A percentile compares a stretch with the other conserved stretches of the same genome.
Evolutionary conservation across 2,797 vertebrate species (phyloP).

Genomic region (Manis crassicaudata): DNA sequence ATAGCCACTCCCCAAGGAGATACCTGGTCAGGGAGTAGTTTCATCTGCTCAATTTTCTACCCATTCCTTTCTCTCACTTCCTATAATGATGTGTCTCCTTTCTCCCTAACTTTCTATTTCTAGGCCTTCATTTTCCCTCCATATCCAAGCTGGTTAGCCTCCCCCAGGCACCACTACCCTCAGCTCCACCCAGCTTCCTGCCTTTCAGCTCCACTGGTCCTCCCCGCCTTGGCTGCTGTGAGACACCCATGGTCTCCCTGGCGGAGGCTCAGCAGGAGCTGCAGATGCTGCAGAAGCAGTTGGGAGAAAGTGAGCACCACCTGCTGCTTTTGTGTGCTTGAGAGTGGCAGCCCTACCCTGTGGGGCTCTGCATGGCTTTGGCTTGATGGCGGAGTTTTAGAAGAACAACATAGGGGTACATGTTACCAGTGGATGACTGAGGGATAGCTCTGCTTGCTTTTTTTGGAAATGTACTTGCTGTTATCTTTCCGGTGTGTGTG

Average conservation of each 20-base stretch:
- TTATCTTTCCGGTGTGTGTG: not conserved
- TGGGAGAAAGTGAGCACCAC: constrained; percentile 90
- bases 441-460: constrained; percentile 28
- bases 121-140: constrained; percentile 88
- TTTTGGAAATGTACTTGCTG: not conserved
- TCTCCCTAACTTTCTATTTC: constrained; percentile 78
- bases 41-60: not conserved
- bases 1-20: not conserved
- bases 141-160: constrained; percentile 82
- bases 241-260: constrained; percentile 88
- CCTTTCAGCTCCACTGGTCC: constrained; percentile 76
- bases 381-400: not conserved
- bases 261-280: constrained; percentile 94
- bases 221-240: constrained; percentile 82
- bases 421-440: accelerated
- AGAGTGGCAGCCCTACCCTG: not conserved
- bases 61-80: not conserved
- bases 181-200: constrained; percentile 78
- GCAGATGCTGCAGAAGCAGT: constrained; percentile 93
- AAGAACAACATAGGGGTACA: not conserved
- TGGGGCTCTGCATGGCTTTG: constrained; percentile 59
- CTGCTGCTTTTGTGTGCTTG: constrained; percentile 26
- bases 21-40: not conserved
- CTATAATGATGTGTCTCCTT: constrained; percentile 39
- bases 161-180: constrained; percentile 79